phyloP scores from a whole-genome alignment of 2,113 vertebrate species.

The Glaucidium brasilianum region DNA sequence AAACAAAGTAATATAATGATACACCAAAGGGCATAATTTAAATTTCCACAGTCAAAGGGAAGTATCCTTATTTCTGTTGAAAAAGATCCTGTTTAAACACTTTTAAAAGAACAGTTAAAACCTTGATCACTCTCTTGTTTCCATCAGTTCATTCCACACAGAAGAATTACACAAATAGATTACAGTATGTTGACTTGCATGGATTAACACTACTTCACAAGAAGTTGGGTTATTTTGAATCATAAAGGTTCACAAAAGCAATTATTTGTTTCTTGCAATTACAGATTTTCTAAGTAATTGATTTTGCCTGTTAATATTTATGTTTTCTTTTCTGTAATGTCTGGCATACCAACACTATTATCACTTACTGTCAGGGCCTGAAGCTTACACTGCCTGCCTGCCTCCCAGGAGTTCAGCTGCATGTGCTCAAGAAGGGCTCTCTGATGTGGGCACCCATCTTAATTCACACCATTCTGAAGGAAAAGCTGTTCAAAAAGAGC shows the following conservation, averaged over 20 bases:
- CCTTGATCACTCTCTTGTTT: background rate
- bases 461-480: background rate
- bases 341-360: background rate
- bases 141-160: background rate
- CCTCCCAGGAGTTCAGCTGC: background rate
- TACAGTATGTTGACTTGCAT: background rate
- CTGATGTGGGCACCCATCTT: background rate
- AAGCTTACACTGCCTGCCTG: background rate
- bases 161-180: background rate
- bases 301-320: background rate
- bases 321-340: background rate
- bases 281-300: background rate
- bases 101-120: background rate
- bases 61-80: background rate
- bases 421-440: too few relatives aligned
- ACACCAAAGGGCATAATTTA: background rate
- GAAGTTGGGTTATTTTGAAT: background rate
- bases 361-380: background rate
- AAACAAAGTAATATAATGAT: background rate
- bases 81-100: background rate
- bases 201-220: background rate
- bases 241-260: background rate
- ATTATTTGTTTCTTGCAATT: background rate
- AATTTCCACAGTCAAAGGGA: background rate
- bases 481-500: background rate